Percentiles rank a stretch among this genome's conserved stretches.
Evolutionary conservation across 1,140 invertebrate species (phyloP).

Genomic region (Tetragnatha versicolor): DNA sequence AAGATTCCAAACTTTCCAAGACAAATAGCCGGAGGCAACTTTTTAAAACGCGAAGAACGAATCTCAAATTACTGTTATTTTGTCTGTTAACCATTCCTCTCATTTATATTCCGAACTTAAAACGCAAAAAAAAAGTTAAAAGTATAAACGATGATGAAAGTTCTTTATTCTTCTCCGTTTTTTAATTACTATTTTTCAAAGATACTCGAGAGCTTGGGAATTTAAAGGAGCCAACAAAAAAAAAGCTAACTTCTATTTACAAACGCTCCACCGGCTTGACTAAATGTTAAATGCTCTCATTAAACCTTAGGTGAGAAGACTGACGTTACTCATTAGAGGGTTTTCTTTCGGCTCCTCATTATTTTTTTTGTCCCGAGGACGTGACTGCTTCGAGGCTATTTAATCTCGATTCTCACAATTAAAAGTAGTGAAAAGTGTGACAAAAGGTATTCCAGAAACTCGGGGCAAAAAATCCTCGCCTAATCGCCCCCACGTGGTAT

Average conservation of each 20-base stretch:
- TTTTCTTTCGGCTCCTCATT: constrained; percentile 2
- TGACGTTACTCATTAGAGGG: constrained; percentile 43
- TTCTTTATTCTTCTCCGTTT: constrained; percentile 24
- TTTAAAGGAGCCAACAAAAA: not conserved
- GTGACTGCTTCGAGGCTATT: constrained; percentile 14
- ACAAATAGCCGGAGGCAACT: not conserved
- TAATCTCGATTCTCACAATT: constrained; percentile 51
- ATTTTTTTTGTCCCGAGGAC: not conserved
- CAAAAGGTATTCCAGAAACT: constrained; percentile 50
- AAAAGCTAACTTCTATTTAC: constrained; percentile 8
- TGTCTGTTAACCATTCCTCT: constrained; percentile 14
- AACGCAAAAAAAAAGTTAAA: not conserved
- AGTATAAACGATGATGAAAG: constrained; percentile 20
- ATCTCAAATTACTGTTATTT: constrained; percentile 16
- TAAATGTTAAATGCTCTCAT: constrained; percentile 49
- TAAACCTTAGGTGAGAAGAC: constrained; percentile 31
- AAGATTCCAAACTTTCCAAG: not conserved
- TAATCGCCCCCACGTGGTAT: constrained; percentile 18
- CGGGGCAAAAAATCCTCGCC: not conserved
- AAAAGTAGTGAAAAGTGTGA: constrained; percentile 50
- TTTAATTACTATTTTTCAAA: constrained; percentile 40
- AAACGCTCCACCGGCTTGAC: constrained; percentile 14
- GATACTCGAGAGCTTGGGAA: not conserved
- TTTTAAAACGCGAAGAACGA: not conserved
- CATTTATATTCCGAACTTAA: constrained; percentile 11